Percentiles rank a stretch among this genome's conserved stretches.
Conservation (phyloP, 2,113 vertebrate species). For the Tylochromis polylepis region DNA sequence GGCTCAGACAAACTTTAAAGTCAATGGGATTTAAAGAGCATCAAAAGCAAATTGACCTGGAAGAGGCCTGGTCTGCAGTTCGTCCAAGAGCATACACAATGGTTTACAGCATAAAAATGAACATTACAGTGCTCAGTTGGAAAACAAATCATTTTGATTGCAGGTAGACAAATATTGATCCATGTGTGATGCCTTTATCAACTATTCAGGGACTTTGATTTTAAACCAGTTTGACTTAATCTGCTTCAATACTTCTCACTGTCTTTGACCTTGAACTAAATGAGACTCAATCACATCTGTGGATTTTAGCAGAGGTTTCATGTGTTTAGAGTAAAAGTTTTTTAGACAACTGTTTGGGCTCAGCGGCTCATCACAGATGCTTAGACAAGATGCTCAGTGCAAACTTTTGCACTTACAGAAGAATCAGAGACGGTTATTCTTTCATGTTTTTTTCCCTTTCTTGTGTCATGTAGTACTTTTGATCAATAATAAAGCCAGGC, state of each 20-base stretch:
- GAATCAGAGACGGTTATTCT: background rate
- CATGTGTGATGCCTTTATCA: background rate
- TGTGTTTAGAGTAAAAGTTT: background rate
- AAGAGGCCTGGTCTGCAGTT: background rate
- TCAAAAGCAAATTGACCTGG: background rate
- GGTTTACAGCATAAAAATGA: background rate
- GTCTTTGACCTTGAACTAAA: background rate
- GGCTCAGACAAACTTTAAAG: background rate
- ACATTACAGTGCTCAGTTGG: background rate
- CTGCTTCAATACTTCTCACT: background rate
- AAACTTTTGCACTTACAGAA: background rate
- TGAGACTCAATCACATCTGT: background rate
- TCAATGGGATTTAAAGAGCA: background rate
- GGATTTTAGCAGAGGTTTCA: background rate
- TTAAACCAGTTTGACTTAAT: background rate
- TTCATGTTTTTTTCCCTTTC: constrained; percentile 4
- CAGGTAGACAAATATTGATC: background rate
- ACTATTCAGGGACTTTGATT: background rate
- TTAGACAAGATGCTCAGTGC: background rate
- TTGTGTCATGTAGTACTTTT: constrained; percentile 27
- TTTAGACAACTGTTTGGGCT: background rate
- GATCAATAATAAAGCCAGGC: constrained; percentile 30
- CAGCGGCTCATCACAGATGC: background rate
- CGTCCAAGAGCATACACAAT: fast-evolving
- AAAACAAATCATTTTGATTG: background rate